Evolutionary conservation across 2,113 vertebrate genomes (phyloP).

Genomic region (Pangasianodon gigas): DNA sequence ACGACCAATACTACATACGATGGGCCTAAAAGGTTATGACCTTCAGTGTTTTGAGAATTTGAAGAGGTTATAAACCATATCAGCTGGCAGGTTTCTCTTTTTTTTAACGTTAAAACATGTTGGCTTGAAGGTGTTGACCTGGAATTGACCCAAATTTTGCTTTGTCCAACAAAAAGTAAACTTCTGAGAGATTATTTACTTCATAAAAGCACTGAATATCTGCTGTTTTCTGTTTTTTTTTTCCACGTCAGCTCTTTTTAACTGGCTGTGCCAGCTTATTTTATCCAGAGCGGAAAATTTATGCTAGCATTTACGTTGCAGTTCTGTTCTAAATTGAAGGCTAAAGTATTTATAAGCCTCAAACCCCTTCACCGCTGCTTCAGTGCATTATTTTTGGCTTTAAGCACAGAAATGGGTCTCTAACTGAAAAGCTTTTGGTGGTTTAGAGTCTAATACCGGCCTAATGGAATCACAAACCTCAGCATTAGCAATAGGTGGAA

Average conservation of each 20-base stretch:
- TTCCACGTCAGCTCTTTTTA: background rate
- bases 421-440: background rate
- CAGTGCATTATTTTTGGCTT: background rate
- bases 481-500: background rate
- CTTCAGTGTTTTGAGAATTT: background rate
- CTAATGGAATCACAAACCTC: background rate
- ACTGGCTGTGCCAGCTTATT: background rate
- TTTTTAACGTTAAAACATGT: background rate
- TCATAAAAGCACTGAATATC: background rate
- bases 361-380: background rate
- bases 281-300: background rate
- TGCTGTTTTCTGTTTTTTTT: background rate
- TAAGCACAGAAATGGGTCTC: background rate
- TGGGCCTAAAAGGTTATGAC: background rate
- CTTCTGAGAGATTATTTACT: background rate
- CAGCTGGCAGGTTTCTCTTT: background rate
- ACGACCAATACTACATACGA: background rate
- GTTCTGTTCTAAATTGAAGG: background rate
- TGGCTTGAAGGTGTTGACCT: background rate
- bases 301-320: background rate
- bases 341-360: background rate
- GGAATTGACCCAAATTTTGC: background rate
- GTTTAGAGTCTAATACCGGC: background rate
- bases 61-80: background rate
- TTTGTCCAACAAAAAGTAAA: background rate